Evolutionary conservation across 2,888 invertebrate genomes (phyloP), one percentile per base, ranked within the genome.

Genomic region (Cheilosia vulpina): DNA sequence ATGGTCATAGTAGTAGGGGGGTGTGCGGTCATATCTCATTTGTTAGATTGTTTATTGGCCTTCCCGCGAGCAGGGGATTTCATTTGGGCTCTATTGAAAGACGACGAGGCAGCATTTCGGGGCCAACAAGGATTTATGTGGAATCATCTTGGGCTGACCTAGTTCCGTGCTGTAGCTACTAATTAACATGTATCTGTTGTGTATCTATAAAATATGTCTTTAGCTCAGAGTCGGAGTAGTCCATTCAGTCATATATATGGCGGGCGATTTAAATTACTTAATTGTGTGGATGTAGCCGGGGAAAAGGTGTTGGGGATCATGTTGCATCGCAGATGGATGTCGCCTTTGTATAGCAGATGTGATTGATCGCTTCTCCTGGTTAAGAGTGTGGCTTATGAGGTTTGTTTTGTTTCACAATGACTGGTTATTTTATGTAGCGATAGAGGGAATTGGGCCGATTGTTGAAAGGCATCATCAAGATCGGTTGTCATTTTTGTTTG

Each of bases 171-270:
- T 24, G 53, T 53, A 13, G 31, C 60, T 38, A 45, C 63, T 78
- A 69, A 78, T 71, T 78, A 78, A 62, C 78, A 78, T 69, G 63
- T 71, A 71, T 62, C 78, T 62, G 4, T 41, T 19, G 21, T 43
- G 62, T 57, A 62, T 69, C 52, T 34, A 38, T 45, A 21, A 45
- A 27, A 53, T 62, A 69, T 45, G 6, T 31, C 15, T 62, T 45
- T 72, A 41, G 63, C 31, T 13, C 11, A 13, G 38, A 19, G 7
- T 45, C 45, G 45, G 17, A 21, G 55, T 63, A 63, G 34, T 31
- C 43, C 9, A 34, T 65, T 34, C 73, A 45, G 15, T 41, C 63
- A 55, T 55, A 11, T 43, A 13, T 11, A 13, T 31, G 55, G 52
- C 24, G 24, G 24, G 19, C 62, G 24, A 65, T 65, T 75, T 45